Conservation (phyloP, 2,888 invertebrate genomes). For the Bombyx huttoni region DNA sequence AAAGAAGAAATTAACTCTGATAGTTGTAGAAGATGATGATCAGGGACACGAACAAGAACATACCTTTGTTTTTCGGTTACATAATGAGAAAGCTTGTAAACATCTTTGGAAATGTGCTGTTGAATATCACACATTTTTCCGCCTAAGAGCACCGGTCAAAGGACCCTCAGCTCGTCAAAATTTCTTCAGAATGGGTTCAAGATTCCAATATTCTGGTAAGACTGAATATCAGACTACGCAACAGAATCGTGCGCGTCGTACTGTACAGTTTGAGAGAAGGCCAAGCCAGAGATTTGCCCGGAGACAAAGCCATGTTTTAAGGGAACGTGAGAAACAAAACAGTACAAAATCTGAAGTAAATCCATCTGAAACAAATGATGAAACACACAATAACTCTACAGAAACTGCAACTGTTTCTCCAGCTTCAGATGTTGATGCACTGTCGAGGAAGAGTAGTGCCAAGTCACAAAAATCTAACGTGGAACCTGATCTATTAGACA, state of each 20-base stretch:
- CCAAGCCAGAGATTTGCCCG: slow-evolving; percentile 97
- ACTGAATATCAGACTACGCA: slow-evolving; percentile 98
- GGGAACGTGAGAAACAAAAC: slow-evolving; percentile 81
- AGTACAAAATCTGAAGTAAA: slow-evolving; percentile 37
- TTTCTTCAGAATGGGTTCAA: slow-evolving; percentile 98
- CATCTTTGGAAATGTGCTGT: slow-evolving; percentile 99
- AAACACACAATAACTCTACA: slow-evolving; percentile 41
- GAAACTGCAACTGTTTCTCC: slow-evolving; percentile 16
- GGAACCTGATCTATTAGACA: slow-evolving; percentile 11
- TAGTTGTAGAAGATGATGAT: slow-evolving; percentile 99
- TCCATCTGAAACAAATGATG: slow-evolving; percentile 28
- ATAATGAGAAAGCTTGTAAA: slow-evolving; percentile 98
- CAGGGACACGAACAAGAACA: slow-evolving; percentile 97
- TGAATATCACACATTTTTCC: slow-evolving; percentile 99
- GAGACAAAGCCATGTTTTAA: slow-evolving; percentile 88
- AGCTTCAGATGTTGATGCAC: slow-evolving; percentile 26
- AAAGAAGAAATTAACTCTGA: slow-evolving; percentile 95
- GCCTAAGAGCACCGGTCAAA: slow-evolving; percentile 90
- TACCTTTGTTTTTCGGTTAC: slow-evolving; percentile 96
- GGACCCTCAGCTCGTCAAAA: slow-evolving; percentile 92
- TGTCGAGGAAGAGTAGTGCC: slow-evolving; percentile 70
- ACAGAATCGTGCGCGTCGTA: slow-evolving; percentile 89
- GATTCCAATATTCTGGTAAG: slow-evolving; percentile 94
- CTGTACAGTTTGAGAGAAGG: slow-evolving; percentile 95
- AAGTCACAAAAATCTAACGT: slow-evolving; percentile 68